phyloP scores from a whole-genome alignment of 92 coral and sea anemone genomes.

The Phenganax subtilis region DNA sequence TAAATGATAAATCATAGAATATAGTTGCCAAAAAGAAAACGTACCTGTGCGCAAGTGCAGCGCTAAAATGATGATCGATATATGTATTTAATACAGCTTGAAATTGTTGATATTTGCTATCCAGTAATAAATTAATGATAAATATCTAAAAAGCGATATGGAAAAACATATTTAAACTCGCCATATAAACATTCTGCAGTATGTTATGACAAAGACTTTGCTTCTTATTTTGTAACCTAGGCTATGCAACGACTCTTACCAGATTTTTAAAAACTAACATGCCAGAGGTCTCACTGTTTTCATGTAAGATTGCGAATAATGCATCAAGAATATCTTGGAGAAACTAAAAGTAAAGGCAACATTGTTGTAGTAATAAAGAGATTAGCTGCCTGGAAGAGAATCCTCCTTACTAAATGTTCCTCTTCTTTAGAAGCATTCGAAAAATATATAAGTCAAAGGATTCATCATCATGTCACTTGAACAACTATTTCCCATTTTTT shows the following conservation, averaged over 20 bases:
- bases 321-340: slow-evolving; percentile 99
- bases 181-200: no score
- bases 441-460: no score
- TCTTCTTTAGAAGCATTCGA: no score
- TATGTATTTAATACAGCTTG: slow-evolving; percentile 86
- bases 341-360: slow-evolving; percentile 54
- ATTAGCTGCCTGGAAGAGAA: background rate
- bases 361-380: background rate
- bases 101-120: slow-evolving; percentile 89
- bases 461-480: no score
- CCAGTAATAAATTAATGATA: slow-evolving; percentile 74
- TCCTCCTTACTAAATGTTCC: background rate
- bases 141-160: slow-evolving; percentile 55
- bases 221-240: no score
- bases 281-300: slow-evolving; percentile 73
- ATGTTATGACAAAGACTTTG: background rate
- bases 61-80: slow-evolving; percentile 93
- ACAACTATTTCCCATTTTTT: no score
- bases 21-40: background rate
- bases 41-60: slow-evolving; percentile 89
- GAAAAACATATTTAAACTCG: background rate
- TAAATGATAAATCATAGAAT: background rate
- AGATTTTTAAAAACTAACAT: slow-evolving; percentile 84
- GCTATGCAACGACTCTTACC: slow-evolving; percentile 51
- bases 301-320: slow-evolving; percentile 79